Evolutionary conservation across 1,140 invertebrate species (phyloP).

Genomic region (Teleogryllus occipitalis): DNA sequence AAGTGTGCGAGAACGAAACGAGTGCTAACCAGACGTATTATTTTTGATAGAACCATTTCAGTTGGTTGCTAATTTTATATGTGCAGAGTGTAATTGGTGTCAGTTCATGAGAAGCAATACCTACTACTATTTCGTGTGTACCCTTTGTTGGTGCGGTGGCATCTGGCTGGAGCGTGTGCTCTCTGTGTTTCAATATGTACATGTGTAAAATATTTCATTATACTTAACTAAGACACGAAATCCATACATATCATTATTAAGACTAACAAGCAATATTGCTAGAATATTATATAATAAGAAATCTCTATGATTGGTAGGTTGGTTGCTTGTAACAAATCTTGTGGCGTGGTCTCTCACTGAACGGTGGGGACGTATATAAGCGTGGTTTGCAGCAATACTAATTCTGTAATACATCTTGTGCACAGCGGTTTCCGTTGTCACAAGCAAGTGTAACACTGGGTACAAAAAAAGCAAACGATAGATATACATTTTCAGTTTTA

Average conservation of each 20-base stretch:
- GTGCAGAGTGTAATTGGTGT: neutral
- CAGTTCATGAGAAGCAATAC: neutral
- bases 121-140: neutral
- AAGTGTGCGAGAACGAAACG: neutral
- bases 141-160: neutral
- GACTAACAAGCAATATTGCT: constrained; percentile 4
- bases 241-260: constrained; percentile 2
- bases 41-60: neutral
- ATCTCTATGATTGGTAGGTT: neutral
- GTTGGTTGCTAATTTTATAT: neutral
- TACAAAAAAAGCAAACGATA: neutral
- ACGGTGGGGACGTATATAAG: neutral
- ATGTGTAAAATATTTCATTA: constrained; percentile 6
- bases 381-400: neutral
- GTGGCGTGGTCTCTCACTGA: neutral
- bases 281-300: constrained; percentile 2
- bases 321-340: neutral
- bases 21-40: neutral
- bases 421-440: neutral
- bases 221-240: constrained; percentile 5
- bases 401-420: neutral
- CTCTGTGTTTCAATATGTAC: neutral
- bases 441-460: neutral
- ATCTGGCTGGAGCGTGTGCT: neutral
- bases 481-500: neutral